Percentiles rank a stretch among this genome's conserved stretches.
These are phyloP conservation scores for Lutraria rhynchaena DNA, from an alignment of 1,140 invertebrate species.

Conservation along the genomic window DNA sequence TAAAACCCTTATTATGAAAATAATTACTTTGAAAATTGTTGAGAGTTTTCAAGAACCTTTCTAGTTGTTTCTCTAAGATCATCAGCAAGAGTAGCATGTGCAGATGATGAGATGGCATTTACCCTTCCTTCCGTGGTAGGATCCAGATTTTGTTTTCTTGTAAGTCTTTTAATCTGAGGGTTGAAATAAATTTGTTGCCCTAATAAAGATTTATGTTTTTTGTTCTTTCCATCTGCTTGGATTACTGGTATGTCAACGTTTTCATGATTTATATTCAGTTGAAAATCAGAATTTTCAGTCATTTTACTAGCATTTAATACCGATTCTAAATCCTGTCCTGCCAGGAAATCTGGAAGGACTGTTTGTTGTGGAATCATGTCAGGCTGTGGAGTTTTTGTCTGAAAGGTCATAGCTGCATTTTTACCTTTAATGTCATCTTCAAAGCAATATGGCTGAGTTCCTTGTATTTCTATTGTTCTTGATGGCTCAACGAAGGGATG, in stretches of 20 bases:
- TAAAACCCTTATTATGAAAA: too few relatives aligned
- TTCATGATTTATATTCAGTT: not conserved
- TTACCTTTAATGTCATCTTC: too few relatives aligned
- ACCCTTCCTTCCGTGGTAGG: not conserved
- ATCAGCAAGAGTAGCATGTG: slow-evolving; percentile 6
- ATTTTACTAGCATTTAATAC: too few relatives aligned
- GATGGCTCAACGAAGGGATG: too few relatives aligned
- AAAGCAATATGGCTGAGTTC: too few relatives aligned
- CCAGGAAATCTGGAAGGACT: too few relatives aligned
- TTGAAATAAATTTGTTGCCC: slow-evolving; percentile 3
- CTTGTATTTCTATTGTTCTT: too few relatives aligned
- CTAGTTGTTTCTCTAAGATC: slow-evolving; percentile 50
- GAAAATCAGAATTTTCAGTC: slow-evolving; percentile 13
- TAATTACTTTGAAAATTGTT: slow-evolving; percentile 45
- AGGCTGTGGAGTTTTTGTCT: too few relatives aligned
- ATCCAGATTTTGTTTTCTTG: not conserved
- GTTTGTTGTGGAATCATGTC: too few relatives aligned
- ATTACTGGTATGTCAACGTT: not conserved
- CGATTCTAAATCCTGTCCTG: too few relatives aligned
- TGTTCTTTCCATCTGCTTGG: not conserved
- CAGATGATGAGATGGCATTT: not conserved
- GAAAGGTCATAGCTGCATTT: too few relatives aligned
- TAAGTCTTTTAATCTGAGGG: slow-evolving; percentile 8
- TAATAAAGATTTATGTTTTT: not conserved
- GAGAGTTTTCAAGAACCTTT: slow-evolving; percentile 41